Base-by-base conservation (phyloP, 2,888 invertebrate genomes). In the Xanthorhoe designata region DNA sequence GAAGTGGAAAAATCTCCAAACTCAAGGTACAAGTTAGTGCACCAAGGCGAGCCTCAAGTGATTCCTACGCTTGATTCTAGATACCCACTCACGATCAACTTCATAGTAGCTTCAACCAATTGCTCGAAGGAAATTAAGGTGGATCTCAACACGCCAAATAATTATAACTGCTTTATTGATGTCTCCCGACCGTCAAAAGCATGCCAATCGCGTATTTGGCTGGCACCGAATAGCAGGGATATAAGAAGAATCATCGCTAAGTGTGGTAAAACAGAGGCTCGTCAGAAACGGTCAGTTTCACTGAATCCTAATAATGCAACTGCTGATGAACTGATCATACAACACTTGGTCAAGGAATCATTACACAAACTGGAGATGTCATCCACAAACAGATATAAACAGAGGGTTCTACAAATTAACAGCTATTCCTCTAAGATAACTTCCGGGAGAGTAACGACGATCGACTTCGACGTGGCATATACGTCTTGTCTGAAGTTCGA, bases 401-500 rank as follows among this genome's bases (percentile, higher is more conserved):
- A 89, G 70, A 83, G 86, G 66, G 77, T 91, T 49, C 65, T 88
- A 6, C 78, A 84, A 65, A 86, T 92, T 38, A 90, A 91, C 61
- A 87, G 84, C 66, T 84, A 84, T 69, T 82, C 84, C 13, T 85
- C 84, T 10, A 88, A 87, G 80, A 79, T 89, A 67, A 84, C 84
- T n/a, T 77, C 87, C 0, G 88, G 87, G 1, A 84, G 79, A 78
- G 79, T 87, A 54, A 91, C 90, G 8, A 86, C 85, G 0, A 90
- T 92, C 50, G 85, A 91, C 74, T 92, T 92, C 67, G 90, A 92
- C 64, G 89, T 91, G 0, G 92, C 86, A 17, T 92, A 88, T 73
- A 91, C 92, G 15, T 84, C 84, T 29, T 92, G 92, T 72, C 78
- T 91, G 51, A 92, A 92, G 75, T 90, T 84, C 63, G 92, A 92